Percentiles rank a stretch among this genome's conserved stretches.
Conservation (phyloP, 2,113 vertebrate species). For the Paracyprichromis sp. region DNA sequence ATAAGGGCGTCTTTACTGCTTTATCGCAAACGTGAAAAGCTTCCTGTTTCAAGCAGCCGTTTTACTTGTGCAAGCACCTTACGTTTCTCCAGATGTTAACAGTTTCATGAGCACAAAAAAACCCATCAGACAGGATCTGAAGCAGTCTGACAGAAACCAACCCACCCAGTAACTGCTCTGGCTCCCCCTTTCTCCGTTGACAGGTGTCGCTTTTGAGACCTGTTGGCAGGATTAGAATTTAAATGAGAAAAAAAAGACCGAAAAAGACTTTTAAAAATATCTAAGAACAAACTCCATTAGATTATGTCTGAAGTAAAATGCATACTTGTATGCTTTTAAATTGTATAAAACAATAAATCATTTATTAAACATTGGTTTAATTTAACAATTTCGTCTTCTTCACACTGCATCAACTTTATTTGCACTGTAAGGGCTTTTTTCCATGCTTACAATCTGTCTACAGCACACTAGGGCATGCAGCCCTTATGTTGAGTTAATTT, state of each 20-base stretch:
- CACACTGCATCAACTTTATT: background rate
- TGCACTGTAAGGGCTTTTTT: background rate
- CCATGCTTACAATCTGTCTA: background rate
- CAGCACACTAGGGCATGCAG: background rate
- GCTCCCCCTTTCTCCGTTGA: background rate
- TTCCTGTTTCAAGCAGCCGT: background rate
- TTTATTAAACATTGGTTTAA: background rate
- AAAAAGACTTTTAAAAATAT: background rate
- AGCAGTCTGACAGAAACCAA: conserved; percentile 31
- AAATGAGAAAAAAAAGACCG: background rate
- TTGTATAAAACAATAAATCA: background rate
- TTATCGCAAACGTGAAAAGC: background rate
- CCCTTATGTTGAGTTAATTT: background rate
- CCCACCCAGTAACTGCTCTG: background rate
- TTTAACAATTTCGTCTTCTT: background rate
- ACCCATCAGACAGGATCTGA: conserved; percentile 53
- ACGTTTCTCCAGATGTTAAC: background rate
- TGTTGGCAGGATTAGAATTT: background rate
- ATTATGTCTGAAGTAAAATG: background rate
- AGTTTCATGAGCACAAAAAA: conserved; percentile 7
- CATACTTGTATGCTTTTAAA: background rate
- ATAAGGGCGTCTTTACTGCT: background rate
- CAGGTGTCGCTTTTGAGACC: background rate
- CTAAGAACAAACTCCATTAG: background rate
- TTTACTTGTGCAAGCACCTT: background rate